Percentiles rank a stretch among this genome's conserved stretches.
These are phyloP conservation scores for Drosophila nebulosa DNA, from an alignment of 1,140 invertebrate species.

Conservation along the genomic window DNA sequence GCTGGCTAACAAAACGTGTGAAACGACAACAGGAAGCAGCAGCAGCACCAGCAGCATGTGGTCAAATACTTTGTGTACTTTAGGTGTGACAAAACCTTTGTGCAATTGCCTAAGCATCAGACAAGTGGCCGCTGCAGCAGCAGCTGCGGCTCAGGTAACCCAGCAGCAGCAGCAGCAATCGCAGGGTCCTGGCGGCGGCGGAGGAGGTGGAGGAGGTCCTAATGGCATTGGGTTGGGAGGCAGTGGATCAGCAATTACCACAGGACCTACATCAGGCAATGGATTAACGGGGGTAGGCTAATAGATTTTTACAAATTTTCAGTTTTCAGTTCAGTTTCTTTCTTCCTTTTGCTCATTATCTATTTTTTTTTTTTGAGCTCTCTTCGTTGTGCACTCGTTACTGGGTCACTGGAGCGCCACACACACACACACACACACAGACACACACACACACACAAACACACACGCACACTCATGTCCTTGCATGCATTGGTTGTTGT, in stretches of 20 bases:
- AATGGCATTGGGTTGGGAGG: conserved; percentile 1
- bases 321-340: conserved; percentile 47
- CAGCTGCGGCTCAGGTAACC: conserved; percentile 66
- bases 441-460: conserved; percentile 19
- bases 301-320: neutral
- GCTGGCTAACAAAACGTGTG: conserved; percentile 20
- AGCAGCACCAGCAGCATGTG: conserved; percentile 76
- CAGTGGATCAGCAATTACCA: conserved; percentile 58
- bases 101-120: conserved; percentile 80
- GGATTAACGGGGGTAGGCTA: conserved; percentile 13
- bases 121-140: conserved; percentile 78
- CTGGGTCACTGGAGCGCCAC: conserved; percentile 80
- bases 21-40: conserved; percentile 57
- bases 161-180: conserved; percentile 30
- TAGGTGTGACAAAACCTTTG: conserved; percentile 80
- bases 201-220: conserved; percentile 18
- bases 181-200: conserved; percentile 24
- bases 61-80: conserved; percentile 81
- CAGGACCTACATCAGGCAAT: conserved; percentile 54
- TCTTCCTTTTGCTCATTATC: neutral
- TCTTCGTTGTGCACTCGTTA: conserved; percentile 74
- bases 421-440: conserved; percentile 10
- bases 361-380: conserved; percentile 29
- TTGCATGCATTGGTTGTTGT: conserved; percentile 76
- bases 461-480: conserved; percentile 68